These are phyloP conservation scores for Halesus radiatus DNA, from an alignment of 1,140 invertebrate species.

Conservation along the genomic window DNA sequence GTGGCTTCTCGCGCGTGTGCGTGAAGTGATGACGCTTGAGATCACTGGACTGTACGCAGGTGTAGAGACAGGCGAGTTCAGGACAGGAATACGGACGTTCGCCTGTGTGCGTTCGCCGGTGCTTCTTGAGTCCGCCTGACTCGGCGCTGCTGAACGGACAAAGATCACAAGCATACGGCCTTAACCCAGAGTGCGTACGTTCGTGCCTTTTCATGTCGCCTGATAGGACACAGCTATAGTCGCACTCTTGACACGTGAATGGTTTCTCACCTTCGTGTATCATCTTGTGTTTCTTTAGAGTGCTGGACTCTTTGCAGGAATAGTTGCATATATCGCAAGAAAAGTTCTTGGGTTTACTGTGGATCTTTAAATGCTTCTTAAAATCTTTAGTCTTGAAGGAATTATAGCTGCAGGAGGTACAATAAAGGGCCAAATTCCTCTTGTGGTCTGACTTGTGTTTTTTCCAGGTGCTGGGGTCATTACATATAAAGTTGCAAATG, in stretches of 20 bases:
- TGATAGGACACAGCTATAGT: neutral
- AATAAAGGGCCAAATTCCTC: no score
- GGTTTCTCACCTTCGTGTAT: constrained; percentile 21
- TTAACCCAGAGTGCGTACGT: neutral
- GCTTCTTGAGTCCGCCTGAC: neutral
- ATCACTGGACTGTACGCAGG: neutral
- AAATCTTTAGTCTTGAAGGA: no score
- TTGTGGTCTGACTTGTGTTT: no score
- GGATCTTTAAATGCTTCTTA: no score
- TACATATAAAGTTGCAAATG: no score
- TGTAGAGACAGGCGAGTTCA: neutral
- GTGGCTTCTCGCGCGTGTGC: constrained; percentile 2
- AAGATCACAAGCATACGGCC: constrained; percentile 9
- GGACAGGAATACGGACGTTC: constrained; percentile 2
- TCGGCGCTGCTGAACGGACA: constrained; percentile 6
- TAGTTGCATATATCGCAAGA: constrained; percentile 19
- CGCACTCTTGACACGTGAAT: neutral
- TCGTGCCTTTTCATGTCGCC: constrained; percentile 10
- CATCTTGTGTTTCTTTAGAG: constrained; percentile 20
- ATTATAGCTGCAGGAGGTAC: no score
- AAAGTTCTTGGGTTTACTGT: no score
- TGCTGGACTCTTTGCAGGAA: neutral
- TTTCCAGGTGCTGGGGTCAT: no score
- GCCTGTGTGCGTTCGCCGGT: constrained; percentile 9
- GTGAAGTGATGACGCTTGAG: constrained; percentile 13